phyloP scores from a whole-genome alignment of 2,888 invertebrate species.

The Drosophila subsilvestris region DNA sequence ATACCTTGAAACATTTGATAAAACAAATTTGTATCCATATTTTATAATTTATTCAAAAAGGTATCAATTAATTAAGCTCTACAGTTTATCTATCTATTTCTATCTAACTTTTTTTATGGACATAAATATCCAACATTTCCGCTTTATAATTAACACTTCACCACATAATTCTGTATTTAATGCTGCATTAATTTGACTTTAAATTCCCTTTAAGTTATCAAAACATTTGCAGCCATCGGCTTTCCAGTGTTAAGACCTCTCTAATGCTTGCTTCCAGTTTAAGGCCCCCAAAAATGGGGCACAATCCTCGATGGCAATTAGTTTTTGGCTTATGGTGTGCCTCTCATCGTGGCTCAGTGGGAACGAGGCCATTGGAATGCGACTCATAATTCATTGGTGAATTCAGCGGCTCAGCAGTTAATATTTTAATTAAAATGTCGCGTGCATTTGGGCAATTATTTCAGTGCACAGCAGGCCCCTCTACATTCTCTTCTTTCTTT shows the following conservation, averaged over 20 bases:
- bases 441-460: slow-evolving; percentile 52
- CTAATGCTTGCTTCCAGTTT: not conserved
- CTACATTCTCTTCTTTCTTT: slow-evolving; percentile 8
- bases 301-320: slow-evolving; percentile 13
- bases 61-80: too few relatives aligned
- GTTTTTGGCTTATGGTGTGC: slow-evolving; percentile 4
- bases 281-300: not conserved
- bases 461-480: slow-evolving; percentile 1
- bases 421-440: slow-evolving; percentile 74
- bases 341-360: slow-evolving; percentile 5
- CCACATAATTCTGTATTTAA: too few relatives aligned
- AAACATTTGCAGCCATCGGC: too few relatives aligned
- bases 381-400: slow-evolving; percentile 19
- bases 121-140: too few relatives aligned
- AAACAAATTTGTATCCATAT: too few relatives aligned
- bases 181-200: too few relatives aligned
- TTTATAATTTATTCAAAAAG: too few relatives aligned
- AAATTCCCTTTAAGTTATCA: too few relatives aligned
- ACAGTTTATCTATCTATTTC: too few relatives aligned
- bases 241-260: not conserved
- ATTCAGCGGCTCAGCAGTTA: slow-evolving; percentile 28
- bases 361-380: not conserved
- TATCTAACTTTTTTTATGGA: too few relatives aligned
- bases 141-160: too few relatives aligned
- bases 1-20: too few relatives aligned